Conservation (phyloP, 2,113 vertebrate species). For the Dromiciops gliroides region DNA sequence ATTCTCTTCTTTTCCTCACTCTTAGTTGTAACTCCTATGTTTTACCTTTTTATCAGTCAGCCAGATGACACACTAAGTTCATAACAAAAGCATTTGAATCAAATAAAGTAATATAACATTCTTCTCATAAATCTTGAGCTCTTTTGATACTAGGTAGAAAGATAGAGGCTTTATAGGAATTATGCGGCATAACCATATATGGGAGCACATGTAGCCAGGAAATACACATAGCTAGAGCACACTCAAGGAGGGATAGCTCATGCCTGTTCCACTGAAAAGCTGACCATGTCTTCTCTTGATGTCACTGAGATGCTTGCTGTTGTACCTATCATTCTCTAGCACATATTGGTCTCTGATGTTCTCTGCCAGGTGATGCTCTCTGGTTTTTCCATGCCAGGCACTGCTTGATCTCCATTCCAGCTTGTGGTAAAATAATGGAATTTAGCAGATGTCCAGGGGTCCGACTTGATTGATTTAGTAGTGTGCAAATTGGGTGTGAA, state of each 20-base stretch:
- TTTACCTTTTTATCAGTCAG: background rate
- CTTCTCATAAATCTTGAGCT: background rate
- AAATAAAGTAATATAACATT: background rate
- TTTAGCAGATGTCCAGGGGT: too few relatives aligned
- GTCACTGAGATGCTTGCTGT: background rate
- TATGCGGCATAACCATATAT: background rate
- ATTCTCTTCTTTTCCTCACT: background rate
- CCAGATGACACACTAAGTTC: background rate
- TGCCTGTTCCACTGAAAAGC: background rate
- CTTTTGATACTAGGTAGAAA: background rate
- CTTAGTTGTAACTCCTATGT: background rate
- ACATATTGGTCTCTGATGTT: background rate
- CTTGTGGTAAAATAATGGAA: too few relatives aligned
- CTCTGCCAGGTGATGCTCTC: background rate
- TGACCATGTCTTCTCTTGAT: background rate
- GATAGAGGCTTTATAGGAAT: background rate
- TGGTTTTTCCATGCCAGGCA: background rate
- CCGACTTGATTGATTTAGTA: too few relatives aligned
- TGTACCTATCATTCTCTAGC: background rate
- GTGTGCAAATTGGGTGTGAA: too few relatives aligned
- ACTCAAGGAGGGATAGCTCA: background rate
- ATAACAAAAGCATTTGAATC: background rate
- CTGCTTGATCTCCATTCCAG: background rate
- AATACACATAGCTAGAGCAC: background rate
- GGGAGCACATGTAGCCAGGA: background rate